Base-by-base conservation (phyloP, 2,113 vertebrate genomes). In the Sphaerodactylus townsendi region DNA sequence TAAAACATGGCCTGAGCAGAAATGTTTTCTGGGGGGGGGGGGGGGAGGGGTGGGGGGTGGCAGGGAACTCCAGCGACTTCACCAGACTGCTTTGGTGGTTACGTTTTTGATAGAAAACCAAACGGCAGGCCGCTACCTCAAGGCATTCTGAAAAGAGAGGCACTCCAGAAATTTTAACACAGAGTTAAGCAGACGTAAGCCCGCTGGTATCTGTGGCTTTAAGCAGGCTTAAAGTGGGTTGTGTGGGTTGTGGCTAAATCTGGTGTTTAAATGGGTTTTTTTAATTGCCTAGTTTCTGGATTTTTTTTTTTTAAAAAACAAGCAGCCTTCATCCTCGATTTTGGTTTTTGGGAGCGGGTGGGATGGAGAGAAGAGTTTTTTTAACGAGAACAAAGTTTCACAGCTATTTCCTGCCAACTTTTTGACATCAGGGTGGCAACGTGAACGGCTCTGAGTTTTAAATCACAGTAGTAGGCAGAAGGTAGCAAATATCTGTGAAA, bases 381-480 rank as follows among this genome's bases (percentile, higher is more conserved):
- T 59, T 83, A 77, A 66, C 69, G 62, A 69, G 35, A 72, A 77
- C 50, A 72, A 68, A 93, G 93, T 91, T 94, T 92, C 93, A 91
- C 59, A 77, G 93, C 87, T 88, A 89, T 90, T 94, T 95, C 93
- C 93, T 77, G 91, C 94, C 95, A 85, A 90, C 91, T 91, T 94
- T 94, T 94, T 93, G 92, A 86, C 91, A 46, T 85, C 89, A 73
- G 79, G 90, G 88, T 92, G 86, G 94, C 92, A 93, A 89, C 90
- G 90, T 89, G 91, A 75, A 87, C 90, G 93, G 96, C 94, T 96
- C 95, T 93, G 84, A 94, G 92, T 91, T 89, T 93, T 94, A 94
- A 90, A 95, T 96, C 94, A 94, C 94, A 94, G 94, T 94, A 94
- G 93, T 88, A 95, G 46, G 87, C 94, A 92, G 94, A 93, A 91